These are phyloP conservation scores for Hyperoodon ampullatus DNA, from an alignment of 2,113 vertebrate genomes.

Conservation along the genomic window DNA sequence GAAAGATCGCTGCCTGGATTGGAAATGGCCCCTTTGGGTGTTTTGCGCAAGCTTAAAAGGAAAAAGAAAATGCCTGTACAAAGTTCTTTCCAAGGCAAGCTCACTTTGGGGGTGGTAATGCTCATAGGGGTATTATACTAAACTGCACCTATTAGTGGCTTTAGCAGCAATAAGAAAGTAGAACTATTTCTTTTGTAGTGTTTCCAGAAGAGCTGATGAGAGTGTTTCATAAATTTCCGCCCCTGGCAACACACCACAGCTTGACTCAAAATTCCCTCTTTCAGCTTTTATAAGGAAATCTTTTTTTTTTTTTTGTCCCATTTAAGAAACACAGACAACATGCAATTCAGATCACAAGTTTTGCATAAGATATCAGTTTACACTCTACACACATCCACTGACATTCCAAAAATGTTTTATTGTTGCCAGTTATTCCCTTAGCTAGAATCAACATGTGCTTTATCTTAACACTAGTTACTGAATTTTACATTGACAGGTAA, in stretches of 20 bases:
- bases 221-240: conserved; percentile 84
- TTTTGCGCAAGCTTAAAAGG: conserved; percentile 83
- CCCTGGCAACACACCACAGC: conserved; percentile 82
- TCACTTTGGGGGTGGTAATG: conserved; percentile 68
- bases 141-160: conserved; percentile 81
- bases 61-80: conserved; percentile 63
- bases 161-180: conserved; percentile 79
- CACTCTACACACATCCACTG: conserved; percentile 35
- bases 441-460: background rate
- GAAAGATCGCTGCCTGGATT: conserved; percentile 70
- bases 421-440: conserved; percentile 9
- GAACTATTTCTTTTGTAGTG: conserved; percentile 85
- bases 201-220: conserved; percentile 83
- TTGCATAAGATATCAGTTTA: conserved; percentile 61
- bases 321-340: conserved; percentile 65
- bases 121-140: conserved; percentile 82
- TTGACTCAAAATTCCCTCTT: conserved; percentile 70
- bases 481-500: conserved; percentile 22
- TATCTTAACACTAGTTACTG: background rate
- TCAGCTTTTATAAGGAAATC: conserved; percentile 73
- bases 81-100: conserved; percentile 64
- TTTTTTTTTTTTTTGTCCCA: background rate
- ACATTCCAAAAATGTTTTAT: conserved; percentile 48
- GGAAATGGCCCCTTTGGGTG: conserved; percentile 80
- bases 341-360: conserved; percentile 54